Conservation (phyloP, 2,797 vertebrate genomes). For the Coregonus sp. region DNA sequence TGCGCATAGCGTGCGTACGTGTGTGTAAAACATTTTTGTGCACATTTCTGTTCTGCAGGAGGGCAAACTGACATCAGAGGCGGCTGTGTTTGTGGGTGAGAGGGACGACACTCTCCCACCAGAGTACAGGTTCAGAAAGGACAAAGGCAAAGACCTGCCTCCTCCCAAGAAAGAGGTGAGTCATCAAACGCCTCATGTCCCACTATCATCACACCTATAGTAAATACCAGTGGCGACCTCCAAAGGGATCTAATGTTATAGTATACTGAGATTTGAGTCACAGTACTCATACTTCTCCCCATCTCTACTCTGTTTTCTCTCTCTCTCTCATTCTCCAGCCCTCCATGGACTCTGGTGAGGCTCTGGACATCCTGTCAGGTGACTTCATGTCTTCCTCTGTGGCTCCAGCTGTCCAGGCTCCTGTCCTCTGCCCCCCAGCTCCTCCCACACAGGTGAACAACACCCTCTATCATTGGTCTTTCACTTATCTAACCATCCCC, state of each 20-base stretch:
- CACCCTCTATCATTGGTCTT: background rate
- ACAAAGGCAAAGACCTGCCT: slow-evolving; percentile 57
- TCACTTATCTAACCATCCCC: background rate
- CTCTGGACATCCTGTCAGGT: slow-evolving; percentile 68
- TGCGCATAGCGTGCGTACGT: background rate
- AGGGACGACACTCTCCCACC: slow-evolving; percentile 67
- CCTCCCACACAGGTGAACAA: slow-evolving; percentile 49
- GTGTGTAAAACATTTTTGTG: background rate
- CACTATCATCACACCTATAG: too few relatives aligned
- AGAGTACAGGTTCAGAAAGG: slow-evolving; percentile 66
- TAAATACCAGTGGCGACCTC: too few relatives aligned
- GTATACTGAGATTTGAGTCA: too few relatives aligned
- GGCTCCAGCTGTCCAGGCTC: slow-evolving; percentile 46
- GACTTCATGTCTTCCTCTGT: slow-evolving; percentile 51
- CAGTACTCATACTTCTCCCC: background rate
- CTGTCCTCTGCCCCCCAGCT: slow-evolving; percentile 38
- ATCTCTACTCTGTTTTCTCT: background rate
- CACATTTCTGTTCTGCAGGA: slow-evolving; percentile 44
- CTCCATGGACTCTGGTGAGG: slow-evolving; percentile 52
- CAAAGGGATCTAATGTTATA: too few relatives aligned
- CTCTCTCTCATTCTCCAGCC: slow-evolving; percentile 43
- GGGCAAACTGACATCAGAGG: slow-evolving; percentile 51
- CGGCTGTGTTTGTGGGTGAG: slow-evolving; percentile 71
- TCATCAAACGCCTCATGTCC: background rate
- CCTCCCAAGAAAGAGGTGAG: slow-evolving; percentile 66